Evolutionary conservation across 2,888 invertebrate genomes (phyloP).

Genomic region (Tuberolachnus salignus): DNA sequence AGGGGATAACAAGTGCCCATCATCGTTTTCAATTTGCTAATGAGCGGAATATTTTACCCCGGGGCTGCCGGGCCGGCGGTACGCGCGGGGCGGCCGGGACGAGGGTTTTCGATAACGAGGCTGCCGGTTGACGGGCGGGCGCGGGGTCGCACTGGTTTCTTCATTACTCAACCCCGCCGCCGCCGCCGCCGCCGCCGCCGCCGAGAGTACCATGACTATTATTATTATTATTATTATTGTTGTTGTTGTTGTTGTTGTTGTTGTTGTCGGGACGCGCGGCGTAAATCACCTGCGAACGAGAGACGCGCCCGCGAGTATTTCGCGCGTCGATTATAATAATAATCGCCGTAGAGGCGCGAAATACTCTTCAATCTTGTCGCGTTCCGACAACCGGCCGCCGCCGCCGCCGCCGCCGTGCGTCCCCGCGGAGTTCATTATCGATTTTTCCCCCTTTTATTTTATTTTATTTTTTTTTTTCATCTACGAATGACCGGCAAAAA

Average conservation of each 20-base stretch:
- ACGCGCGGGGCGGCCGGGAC: background rate
- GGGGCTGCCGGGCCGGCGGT: background rate
- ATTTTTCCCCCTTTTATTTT: too few relatives aligned
- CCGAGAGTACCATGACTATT: background rate
- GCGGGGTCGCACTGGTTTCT: constrained; percentile 9
- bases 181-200: background rate
- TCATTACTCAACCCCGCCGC: constrained; percentile 23
- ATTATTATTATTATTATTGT: too few relatives aligned
- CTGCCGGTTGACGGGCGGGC: background rate
- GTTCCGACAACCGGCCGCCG: background rate
- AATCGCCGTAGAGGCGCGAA: background rate
- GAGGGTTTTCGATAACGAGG: constrained; percentile 7
- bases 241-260: too few relatives aligned
- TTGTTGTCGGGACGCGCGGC: background rate
- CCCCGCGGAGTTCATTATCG: too few relatives aligned
- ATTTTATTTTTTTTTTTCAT: too few relatives aligned
- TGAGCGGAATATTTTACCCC: constrained; percentile 20
- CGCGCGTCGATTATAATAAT: constrained; percentile 3
- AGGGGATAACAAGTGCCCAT: background rate
- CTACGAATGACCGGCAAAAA: too few relatives aligned
- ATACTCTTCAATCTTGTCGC: background rate
- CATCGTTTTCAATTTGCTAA: constrained; percentile 40
- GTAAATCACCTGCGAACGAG: constrained; percentile 32
- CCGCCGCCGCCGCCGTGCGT: background rate
- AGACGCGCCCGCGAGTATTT: background rate